Percentiles rank a stretch among this genome's conserved stretches.
Conservation (phyloP, 1,140 invertebrate genomes). For the Dendroctonus valens region DNA sequence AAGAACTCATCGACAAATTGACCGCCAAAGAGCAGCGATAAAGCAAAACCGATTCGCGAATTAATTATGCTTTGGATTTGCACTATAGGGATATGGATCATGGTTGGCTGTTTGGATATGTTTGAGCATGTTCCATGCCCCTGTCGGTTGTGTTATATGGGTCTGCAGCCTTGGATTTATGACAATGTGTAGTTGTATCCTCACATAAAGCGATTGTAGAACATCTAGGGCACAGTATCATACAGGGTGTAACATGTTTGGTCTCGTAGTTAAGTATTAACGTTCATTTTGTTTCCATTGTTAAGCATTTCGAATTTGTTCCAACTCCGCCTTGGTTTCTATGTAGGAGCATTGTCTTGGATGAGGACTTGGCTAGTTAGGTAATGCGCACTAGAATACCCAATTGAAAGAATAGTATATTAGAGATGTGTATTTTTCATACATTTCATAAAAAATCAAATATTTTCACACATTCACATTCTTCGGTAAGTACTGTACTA, state of each 20-base stretch:
- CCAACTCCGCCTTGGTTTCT: not conserved
- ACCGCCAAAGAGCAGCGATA: constrained; percentile 82
- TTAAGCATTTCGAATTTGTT: not conserved
- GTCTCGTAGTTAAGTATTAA: constrained; percentile 22
- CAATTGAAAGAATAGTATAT: constrained; percentile 2
- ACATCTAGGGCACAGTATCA: constrained; percentile 16
- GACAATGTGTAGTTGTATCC: not conserved
- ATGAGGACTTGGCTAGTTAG: not conserved
- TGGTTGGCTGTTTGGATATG: not conserved
- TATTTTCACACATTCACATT: constrained; percentile 17
- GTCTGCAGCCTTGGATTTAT: not conserved
- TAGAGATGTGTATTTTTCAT: constrained; percentile 22
- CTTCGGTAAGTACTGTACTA: not conserved
- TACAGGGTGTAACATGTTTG: constrained; percentile 29
- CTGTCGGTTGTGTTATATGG: not conserved
- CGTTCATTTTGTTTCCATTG: constrained; percentile 14
- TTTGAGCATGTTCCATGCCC: not conserved
- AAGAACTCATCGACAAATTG: constrained; percentile 96
- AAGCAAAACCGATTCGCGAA: constrained; percentile 43
- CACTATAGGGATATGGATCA: not conserved
- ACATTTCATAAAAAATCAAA: constrained; percentile 21
- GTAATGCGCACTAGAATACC: not conserved
- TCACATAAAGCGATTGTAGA: constrained; percentile 2
- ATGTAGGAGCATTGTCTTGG: not conserved
- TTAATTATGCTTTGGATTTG: constrained; percentile 3